Evolutionary conservation across 2,888 invertebrate genomes (phyloP).

Genomic region (Lissocephala sabroskyi): DNA sequence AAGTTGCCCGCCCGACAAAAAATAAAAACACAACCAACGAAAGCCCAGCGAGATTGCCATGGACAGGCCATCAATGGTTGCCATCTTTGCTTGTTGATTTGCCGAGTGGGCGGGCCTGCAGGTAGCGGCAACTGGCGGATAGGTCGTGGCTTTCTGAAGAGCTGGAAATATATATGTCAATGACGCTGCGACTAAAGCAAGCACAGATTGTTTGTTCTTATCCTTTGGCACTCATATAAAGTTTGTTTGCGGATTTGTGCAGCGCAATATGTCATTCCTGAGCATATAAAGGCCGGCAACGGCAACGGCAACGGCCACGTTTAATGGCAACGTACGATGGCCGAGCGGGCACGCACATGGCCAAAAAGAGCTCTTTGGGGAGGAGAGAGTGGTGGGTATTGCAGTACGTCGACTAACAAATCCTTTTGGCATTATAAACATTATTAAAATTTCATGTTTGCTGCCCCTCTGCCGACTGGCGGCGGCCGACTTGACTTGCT

Average conservation of each 20-base stretch:
- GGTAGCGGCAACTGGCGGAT: too few relatives aligned
- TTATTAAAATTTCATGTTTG: slow-evolving; percentile 66
- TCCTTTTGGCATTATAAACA: slow-evolving; percentile 67
- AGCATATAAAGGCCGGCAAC: background rate
- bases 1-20: slow-evolving; percentile 22
- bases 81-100: slow-evolving; percentile 30
- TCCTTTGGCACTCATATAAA: slow-evolving; percentile 61
- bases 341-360: too few relatives aligned
- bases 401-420: slow-evolving; percentile 54
- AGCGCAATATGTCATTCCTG: slow-evolving; percentile 62
- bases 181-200: slow-evolving; percentile 31
- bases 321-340: slow-evolving; percentile 62
- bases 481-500: too few relatives aligned
- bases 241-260: slow-evolving; percentile 66
- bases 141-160: background rate
- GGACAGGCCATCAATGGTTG: slow-evolving; percentile 7
- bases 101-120: slow-evolving; percentile 42
- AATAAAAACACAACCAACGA: too few relatives aligned
- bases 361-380: too few relatives aligned
- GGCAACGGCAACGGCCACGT: slow-evolving; percentile 39
- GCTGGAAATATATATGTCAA: slow-evolving; percentile 49
- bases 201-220: slow-evolving; percentile 53
- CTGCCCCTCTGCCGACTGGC: too few relatives aligned
- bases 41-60: slow-evolving; percentile 5
- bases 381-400: background rate